Percentiles rank a stretch among this genome's conserved stretches.
These are phyloP conservation scores for Trichosurus vulpecula DNA, from an alignment of 2,797 vertebrate species.

Conservation along the genomic window DNA sequence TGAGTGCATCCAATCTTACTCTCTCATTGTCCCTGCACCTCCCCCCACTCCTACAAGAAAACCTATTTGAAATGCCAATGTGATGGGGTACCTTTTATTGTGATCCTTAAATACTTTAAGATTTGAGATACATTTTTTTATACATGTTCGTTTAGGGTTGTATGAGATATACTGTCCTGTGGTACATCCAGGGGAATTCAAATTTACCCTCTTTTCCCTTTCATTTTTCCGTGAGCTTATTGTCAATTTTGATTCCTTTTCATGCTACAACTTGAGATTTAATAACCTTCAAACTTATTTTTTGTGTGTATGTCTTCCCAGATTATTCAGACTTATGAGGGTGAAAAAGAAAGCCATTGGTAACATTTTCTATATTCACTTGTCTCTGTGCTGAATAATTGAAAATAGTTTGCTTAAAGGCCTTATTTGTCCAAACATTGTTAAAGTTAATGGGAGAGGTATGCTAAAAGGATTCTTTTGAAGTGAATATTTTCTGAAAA, in stretches of 20 bases:
- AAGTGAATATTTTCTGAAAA: conserved; percentile 20
- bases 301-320: conserved; percentile 3
- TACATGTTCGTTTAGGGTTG: neutral
- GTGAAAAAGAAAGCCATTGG: neutral
- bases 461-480: conserved; percentile 19
- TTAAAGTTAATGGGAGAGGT: neutral
- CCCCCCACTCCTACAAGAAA: neutral
- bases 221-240: conserved; percentile 6
- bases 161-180: neutral
- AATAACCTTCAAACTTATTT: conserved; percentile 16
- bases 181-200: neutral
- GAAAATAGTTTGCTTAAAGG: neutral
- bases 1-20: neutral
- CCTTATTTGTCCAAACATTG: conserved; percentile 3
- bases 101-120: neutral
- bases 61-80: neutral
- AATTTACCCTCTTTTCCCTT: neutral
- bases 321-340: neutral
- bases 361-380: conserved; percentile 21
- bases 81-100: neutral
- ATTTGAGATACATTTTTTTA: neutral
- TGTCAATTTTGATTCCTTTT: conserved; percentile 16
- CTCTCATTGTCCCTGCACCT: neutral
- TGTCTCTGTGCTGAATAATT: conserved; percentile 18
- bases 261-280: conserved; percentile 8